These are phyloP conservation scores for Mormyrops attenuatus DNA, from an alignment of 2,797 vertebrate species.

Conservation along the genomic window DNA sequence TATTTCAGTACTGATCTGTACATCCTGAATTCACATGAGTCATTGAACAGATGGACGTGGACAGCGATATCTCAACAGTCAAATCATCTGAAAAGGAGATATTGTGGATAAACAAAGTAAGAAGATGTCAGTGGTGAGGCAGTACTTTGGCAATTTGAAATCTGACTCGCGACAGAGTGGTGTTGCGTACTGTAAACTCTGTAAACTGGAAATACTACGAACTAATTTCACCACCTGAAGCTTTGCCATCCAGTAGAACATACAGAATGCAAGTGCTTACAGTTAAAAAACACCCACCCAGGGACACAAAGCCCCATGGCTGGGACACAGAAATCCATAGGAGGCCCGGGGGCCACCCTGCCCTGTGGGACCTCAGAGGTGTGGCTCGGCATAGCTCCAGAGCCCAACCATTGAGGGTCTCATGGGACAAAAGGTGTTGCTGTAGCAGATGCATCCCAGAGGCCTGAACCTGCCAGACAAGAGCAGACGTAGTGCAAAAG, in stretches of 20 bases:
- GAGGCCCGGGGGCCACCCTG: not conserved
- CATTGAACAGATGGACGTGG: not conserved
- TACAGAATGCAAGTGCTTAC: not conserved
- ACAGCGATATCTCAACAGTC: not conserved
- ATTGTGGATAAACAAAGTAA: not conserved
- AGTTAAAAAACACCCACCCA: not conserved
- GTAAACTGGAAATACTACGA: not conserved
- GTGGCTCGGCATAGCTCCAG: not conserved
- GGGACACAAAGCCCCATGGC: not conserved
- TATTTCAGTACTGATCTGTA: not conserved
- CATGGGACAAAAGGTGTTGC: not conserved
- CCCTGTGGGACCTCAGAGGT: not conserved
- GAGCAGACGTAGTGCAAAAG: not conserved
- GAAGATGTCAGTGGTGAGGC: not conserved
- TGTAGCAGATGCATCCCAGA: not conserved
- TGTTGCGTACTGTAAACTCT: not conserved
- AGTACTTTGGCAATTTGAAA: not conserved
- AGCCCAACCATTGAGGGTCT: not conserved
- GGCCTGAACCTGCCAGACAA: not conserved
- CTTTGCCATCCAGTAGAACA: not conserved
- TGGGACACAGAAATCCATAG: not conserved
- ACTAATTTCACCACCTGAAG: not conserved
- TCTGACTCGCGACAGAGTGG: not conserved
- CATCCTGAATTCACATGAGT: not conserved
- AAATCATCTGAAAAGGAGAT: not conserved